These are phyloP conservation scores for Ctenoplectra terminalis DNA, from an alignment of 1,140 invertebrate genomes.

Conservation along the genomic window DNA sequence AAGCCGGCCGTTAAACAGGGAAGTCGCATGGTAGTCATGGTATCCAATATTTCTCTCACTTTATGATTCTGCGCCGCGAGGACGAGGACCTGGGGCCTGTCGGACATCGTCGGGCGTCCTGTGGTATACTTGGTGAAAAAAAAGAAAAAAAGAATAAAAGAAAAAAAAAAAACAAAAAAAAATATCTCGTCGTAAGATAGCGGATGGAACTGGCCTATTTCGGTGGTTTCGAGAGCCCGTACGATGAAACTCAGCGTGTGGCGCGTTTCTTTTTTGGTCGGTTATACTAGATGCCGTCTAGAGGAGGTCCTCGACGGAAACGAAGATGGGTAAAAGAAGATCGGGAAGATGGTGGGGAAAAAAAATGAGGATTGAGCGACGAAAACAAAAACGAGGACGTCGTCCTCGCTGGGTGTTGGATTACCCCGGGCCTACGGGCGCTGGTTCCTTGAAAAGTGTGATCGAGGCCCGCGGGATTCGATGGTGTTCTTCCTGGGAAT, in stretches of 20 bases:
- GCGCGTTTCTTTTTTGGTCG: slow-evolving; percentile 53
- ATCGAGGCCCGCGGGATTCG: slow-evolving; percentile 13
- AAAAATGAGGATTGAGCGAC: slow-evolving; percentile 36
- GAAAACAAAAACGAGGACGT: slow-evolving; percentile 49
- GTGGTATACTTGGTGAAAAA: too few relatives aligned
- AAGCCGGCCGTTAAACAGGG: neutral
- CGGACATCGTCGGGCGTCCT: neutral
- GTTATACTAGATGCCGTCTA: slow-evolving; percentile 65
- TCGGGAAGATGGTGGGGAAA: slow-evolving; percentile 31
- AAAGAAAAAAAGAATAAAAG: too few relatives aligned
- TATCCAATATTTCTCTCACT: slow-evolving; percentile 30
- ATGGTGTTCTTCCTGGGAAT: neutral
- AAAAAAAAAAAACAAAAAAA: too few relatives aligned
- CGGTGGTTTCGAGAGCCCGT: slow-evolving; percentile 13
- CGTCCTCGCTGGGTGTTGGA: slow-evolving; percentile 42
- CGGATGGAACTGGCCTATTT: slow-evolving; percentile 36
- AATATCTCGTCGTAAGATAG: too few relatives aligned
- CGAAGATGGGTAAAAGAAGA: slow-evolving; percentile 60
- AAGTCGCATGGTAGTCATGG: neutral
- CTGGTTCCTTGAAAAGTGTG: slow-evolving; percentile 43
- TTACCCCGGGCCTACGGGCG: slow-evolving; percentile 54
- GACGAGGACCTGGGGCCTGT: neutral
- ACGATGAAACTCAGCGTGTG: slow-evolving; percentile 49
- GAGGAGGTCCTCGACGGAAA: slow-evolving; percentile 40
- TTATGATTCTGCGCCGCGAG: slow-evolving; percentile 10